Evolutionary conservation across 2,888 invertebrate genomes (phyloP).

Genomic region (Drosophila lutescens): DNA sequence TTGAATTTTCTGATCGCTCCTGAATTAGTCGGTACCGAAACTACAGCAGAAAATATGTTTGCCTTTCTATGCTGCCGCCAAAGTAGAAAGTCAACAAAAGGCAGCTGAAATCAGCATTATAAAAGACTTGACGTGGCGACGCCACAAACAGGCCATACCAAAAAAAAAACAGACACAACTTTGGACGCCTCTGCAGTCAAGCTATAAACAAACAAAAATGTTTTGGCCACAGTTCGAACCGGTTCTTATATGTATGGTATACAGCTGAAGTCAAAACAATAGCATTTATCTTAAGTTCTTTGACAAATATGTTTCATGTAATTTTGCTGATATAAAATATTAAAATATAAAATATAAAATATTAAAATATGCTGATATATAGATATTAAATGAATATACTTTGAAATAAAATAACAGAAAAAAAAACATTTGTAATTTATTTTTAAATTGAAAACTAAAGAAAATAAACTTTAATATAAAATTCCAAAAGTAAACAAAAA

Average conservation of each 20-base stretch:
- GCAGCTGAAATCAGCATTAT: conserved; percentile 11
- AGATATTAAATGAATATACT: too few relatives aligned
- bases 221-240: conserved; percentile 53
- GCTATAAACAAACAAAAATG: conserved; percentile 44
- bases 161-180: conserved; percentile 14
- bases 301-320: too few relatives aligned
- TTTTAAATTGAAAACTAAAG: not conserved
- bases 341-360: too few relatives aligned
- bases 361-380: too few relatives aligned
- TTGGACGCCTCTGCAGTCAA: conserved; percentile 54
- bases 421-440: not conserved
- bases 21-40: not conserved
- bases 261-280: not conserved
- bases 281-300: not conserved
- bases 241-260: conserved; percentile 50
- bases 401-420: too few relatives aligned
- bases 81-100: conserved; percentile 57
- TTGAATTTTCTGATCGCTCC: conserved; percentile 20
- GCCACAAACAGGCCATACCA: conserved; percentile 39
- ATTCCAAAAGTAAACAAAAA: not conserved
- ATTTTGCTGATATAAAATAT: too few relatives aligned
- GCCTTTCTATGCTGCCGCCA: conserved; percentile 34
- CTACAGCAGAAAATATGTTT: conserved; percentile 13
- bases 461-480: too few relatives aligned
- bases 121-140: conserved; percentile 63